Percentiles rank a stretch among this genome's conserved stretches.
Conservation (phyloP, 2,888 invertebrate genomes). For the Mythimna lalbum region DNA sequence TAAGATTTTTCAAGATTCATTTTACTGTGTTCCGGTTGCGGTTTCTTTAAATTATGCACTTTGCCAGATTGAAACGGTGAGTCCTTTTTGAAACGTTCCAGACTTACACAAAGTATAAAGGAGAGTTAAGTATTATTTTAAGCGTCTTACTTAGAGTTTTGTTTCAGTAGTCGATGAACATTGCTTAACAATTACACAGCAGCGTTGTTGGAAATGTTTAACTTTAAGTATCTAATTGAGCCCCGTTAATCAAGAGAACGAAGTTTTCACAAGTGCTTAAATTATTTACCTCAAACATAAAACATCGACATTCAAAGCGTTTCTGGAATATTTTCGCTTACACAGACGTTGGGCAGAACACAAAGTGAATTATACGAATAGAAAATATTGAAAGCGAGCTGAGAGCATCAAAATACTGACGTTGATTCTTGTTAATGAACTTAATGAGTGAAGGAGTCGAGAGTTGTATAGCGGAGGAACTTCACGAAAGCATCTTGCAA, state of each 20-base stretch:
- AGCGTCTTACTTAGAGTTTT: slow-evolving; percentile 63
- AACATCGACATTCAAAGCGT: slow-evolving; percentile 88
- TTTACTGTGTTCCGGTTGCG: slow-evolving; percentile 71
- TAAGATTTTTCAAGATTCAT: slow-evolving; percentile 80
- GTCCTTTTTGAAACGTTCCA: slow-evolving; percentile 65
- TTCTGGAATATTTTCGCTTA: slow-evolving; percentile 86
- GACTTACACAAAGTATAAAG: slow-evolving; percentile 54
- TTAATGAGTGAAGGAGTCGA: slow-evolving; percentile 86
- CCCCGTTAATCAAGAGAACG: slow-evolving; percentile 86
- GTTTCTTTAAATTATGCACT: slow-evolving; percentile 82
- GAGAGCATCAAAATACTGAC: slow-evolving; percentile 85
- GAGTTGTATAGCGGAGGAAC: slow-evolving; percentile 80
- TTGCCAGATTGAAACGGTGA: slow-evolving; percentile 78
- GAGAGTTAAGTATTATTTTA: slow-evolving; percentile 61
- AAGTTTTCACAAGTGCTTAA: slow-evolving; percentile 89
- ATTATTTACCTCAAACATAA: slow-evolving; percentile 89
- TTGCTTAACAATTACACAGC: slow-evolving; percentile 79
- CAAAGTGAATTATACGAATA: slow-evolving; percentile 85
- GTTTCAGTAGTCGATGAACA: slow-evolving; percentile 73
- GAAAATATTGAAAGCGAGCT: slow-evolving; percentile 85
- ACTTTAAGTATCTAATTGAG: slow-evolving; percentile 87
- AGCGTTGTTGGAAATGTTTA: slow-evolving; percentile 83
- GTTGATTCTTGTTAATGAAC: slow-evolving; percentile 87
- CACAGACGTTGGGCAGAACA: slow-evolving; percentile 81
- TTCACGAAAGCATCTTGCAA: slow-evolving; percentile 81